Evolutionary conservation across 2,888 invertebrate genomes (phyloP).

Genomic region (Drosophila mettleri): DNA sequence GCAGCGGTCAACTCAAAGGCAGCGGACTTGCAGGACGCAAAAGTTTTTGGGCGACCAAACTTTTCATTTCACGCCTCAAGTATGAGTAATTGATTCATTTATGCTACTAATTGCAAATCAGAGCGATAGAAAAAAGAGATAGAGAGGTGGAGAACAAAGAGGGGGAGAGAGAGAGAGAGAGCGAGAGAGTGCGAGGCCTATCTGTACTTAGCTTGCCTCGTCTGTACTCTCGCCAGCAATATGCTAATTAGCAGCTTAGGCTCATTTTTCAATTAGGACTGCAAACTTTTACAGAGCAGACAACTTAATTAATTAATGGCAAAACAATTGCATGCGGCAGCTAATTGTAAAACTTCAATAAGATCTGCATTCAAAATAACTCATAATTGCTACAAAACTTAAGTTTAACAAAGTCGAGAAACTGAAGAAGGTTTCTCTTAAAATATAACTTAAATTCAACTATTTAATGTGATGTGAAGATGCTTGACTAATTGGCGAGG

Average conservation of each 20-base stretch:
- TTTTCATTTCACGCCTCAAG: slow-evolving; percentile 71
- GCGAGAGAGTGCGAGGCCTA: background rate
- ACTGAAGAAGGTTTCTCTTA: too few relatives aligned
- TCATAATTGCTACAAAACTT: background rate
- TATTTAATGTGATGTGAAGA: background rate
- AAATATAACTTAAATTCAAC: background rate
- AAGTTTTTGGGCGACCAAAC: slow-evolving; percentile 67
- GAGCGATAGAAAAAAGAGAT: background rate
- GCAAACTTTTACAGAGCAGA: slow-evolving; percentile 54
- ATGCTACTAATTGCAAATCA: slow-evolving; percentile 81
- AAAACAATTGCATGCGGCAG: slow-evolving; percentile 49
- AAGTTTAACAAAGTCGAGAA: background rate
- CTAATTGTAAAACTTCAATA: background rate
- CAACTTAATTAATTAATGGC: slow-evolving; percentile 70
- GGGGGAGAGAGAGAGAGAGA: background rate
- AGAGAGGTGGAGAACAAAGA: background rate
- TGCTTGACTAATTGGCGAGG: background rate
- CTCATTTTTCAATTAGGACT: slow-evolving; percentile 75
- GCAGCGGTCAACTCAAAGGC: slow-evolving; percentile 76
- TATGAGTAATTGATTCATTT: slow-evolving; percentile 84
- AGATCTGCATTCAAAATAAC: slow-evolving; percentile 12
- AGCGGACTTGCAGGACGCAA: slow-evolving; percentile 39
- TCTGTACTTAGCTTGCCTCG: background rate
- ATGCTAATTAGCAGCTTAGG: slow-evolving; percentile 79
- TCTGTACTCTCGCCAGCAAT: slow-evolving; percentile 25